Base-by-base conservation (phyloP, 1,140 invertebrate genomes). In the Antheraea mylitta region DNA sequence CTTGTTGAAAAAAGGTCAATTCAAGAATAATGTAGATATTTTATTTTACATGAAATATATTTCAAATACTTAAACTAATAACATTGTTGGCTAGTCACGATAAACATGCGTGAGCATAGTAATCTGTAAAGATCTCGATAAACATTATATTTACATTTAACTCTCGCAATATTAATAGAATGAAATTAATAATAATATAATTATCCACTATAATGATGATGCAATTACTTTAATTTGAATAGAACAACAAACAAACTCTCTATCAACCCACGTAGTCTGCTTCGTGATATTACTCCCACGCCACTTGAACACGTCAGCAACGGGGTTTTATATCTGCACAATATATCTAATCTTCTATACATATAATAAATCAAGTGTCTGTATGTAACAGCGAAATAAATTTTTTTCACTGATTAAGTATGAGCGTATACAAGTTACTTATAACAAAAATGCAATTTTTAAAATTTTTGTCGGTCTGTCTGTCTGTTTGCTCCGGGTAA, bases 181-280 rank as follows among this genome's bases (percentile, higher is more conserved):
- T 7, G 38, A 11, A 42, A 42, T 53, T 16, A 16, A 53, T 13
- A 53, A 53, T 53, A 53, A 53, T n/a, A 53, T 53, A 53, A 53
- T 13, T 53, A 53, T 53, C 16, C 16, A 16, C 11, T 53, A 53
- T n/a, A 16, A 53, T 13, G 11, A 53, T 53, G 45, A 53, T 53
- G 45, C 16, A 53, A 53, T 53, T 53, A 53, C 16, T 53, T 53
- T 53, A 53, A 53, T 53, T 53, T 16, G 45, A 53, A 53, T 53
- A 16, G 7, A 53, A 53, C 16, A 30, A 30, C 22, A 30, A 53
- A 53, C 11, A 53, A 53, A 53, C 45, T 53, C 45, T 53, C 45
- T 13, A 16, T 53, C 45, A 6, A n/a, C 45, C 45, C 45, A 53
- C 45, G 45, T 53, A 13, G 13, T 53, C 13, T 53, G 16, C 45